Base-by-base conservation (phyloP, 53 echinoderm and acorn worm genomes). In the Zoroaster sp. region DNA sequence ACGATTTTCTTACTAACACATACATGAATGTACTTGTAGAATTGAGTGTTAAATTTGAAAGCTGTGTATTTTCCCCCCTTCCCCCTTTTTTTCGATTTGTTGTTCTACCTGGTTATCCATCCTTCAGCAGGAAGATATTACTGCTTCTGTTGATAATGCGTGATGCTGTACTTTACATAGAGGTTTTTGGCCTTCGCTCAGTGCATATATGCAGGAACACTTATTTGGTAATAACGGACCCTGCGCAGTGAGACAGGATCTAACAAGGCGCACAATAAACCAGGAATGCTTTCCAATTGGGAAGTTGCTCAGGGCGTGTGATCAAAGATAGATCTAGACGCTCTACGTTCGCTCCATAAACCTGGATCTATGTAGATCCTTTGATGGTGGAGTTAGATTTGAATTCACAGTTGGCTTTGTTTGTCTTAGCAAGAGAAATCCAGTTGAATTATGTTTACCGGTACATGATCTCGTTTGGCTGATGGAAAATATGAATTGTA, bases 151-250 rank as follows among this genome's bases (percentile, higher is more conserved):
- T 18, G 41, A 40, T 41, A 40, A 32, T 23, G 59, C 59, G 78
- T 36, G 52, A 85, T 70, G 52, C 85, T 85, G 85, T 70, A 85
- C 85, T 85, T 85, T 85, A n/a, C n/a, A n/a, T 79, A 4, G 0
- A 36, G 23, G 35, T 32, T 1, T 2, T n/a, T 15, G 9, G 35
- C 45, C 69, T 32, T 41, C 23, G 15, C 59, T 12, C 32, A 32
- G 5, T 72, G 21, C 55, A 21, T n/a, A 37, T 28, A 20, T 68
- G 85, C 18, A 47, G 49, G 59, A 55, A 36, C 55, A 78, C 54
- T 78, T 37, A 53, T 54, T 47, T 20, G 15, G 45, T 75, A 28
- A 75, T 45, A 15, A 75, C 43, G 35, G 15, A 13, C 73, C 40
- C 46, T 35, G 14, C 51, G 54, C 25, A 70, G 35, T 35, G 71